Base-by-base conservation (phyloP, 2,888 invertebrate genomes). In the Tolmerus cingulatus region DNA sequence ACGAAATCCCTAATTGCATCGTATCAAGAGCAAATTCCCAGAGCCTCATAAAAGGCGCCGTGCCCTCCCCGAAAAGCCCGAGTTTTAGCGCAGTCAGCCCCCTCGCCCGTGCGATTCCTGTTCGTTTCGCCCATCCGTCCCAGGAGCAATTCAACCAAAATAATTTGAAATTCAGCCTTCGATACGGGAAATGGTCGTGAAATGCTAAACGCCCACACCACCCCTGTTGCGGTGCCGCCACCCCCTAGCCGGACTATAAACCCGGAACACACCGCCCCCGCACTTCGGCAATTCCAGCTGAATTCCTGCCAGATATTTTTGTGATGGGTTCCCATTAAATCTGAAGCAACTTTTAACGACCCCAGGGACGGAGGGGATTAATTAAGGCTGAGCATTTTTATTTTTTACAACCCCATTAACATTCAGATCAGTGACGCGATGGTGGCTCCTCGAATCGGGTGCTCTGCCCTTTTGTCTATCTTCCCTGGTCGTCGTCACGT, bases 331-430 rank as follows among this genome's bases (percentile, higher is more conserved):
- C 79, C 66, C 79, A 51, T 79, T 79, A 79, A 79, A 79, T 79
- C 79, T 46, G 55, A 46, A 46, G 79, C 51, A 79, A 79, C 79
- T 79, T 79, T 79, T 79, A 79, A 79, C 79, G 79, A 79, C 79
- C 79, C 51, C 79, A 79, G 46, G 27, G 79, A 46, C 79, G 55
- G 79, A 30, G 30, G 79, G 79, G 79, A 46, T 79, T 79, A 46
- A 79, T 46, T 79, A 79, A 79, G 79, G 51, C 51, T 79, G 30
- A 51, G 66, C 46, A 51, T 79, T 79, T 46, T 79, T 79, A 79
- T 79, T 79, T n/a, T 79, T 79, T 79, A 79, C 79, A 79, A 46
- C 79, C 46, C 51, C 51, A 46, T 79, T 79, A 78, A 78, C 78
- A 78, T 78, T 78, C 78, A 23, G 27, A 46, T 79, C 79, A 51